Evolutionary conservation across 2,113 vertebrate genomes (phyloP).

Genomic region (Felis catus): DNA sequence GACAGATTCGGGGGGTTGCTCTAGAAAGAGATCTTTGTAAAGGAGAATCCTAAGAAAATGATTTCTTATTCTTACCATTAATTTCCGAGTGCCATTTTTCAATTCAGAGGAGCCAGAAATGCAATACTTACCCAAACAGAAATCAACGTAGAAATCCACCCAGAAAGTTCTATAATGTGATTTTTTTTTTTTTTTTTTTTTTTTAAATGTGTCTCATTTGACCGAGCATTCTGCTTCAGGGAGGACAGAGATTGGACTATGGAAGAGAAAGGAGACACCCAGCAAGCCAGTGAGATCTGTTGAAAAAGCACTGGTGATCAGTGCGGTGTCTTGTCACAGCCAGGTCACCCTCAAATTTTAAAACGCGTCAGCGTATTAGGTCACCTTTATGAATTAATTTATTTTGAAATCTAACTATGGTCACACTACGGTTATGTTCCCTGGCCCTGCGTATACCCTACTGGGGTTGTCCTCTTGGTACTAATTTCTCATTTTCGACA

Average conservation of each 20-base stretch:
- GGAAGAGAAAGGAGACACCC: slow-evolving; percentile 51
- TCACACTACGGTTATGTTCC: background rate
- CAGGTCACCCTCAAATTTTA: slow-evolving; percentile 69
- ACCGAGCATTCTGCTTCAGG: background rate
- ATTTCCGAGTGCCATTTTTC: slow-evolving; percentile 15
- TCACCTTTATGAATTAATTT: slow-evolving; percentile 71
- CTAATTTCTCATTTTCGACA: background rate
- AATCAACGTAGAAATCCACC: background rate
- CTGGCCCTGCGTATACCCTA: background rate
- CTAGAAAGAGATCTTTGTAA: background rate
- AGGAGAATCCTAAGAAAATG: background rate
- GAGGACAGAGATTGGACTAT: background rate
- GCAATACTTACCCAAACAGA: background rate
- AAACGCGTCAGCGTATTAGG: slow-evolving; percentile 58
- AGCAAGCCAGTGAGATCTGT: background rate
- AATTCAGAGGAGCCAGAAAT: background rate
- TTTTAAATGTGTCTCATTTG: background rate
- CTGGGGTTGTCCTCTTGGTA: background rate
- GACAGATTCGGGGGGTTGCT: background rate
- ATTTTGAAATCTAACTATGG: background rate
- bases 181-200: background rate
- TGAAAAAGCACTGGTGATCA: slow-evolving; percentile 50
- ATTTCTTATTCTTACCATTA: background rate
- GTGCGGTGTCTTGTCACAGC: slow-evolving; percentile 59
- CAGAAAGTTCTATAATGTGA: background rate